Evolutionary conservation across 2,888 invertebrate genomes (phyloP), one percentile per base, ranked within the genome.

Genomic region (Romanomermis culicivorax): DNA sequence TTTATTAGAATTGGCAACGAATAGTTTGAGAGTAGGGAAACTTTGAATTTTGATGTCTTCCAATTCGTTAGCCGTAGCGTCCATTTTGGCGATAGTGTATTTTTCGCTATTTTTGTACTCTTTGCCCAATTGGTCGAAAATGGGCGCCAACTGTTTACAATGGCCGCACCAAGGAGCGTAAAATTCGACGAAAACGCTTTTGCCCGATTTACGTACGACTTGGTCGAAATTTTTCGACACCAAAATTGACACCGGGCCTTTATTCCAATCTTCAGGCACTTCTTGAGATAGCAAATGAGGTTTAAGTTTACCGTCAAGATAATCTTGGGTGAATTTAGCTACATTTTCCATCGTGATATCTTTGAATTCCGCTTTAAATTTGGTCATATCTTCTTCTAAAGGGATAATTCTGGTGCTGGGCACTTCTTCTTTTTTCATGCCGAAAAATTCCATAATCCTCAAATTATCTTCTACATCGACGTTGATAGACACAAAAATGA

Each of bases 121-220:
- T 70, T 93, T 91, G 60, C 80, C 91, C 65, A 93, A 77, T 77
- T 93, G 70, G 58, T 95, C 93, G 76, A 88, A 97, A 73, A 93
- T 91, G 29, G 97, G 97, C 55, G 78, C 85, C 66, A 97, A 77
- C 72, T 93, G 87, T 71, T 95, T 93, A 80, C 95, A 97, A 72
- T 97, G 95, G 58, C 89, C 91, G 74, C 77, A 78, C 95, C 95
- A 95, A 58, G 95, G 93, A 54, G 93, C 93, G 74, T 93, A 97
- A 77, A 97, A 99, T 76, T 97, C 95, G 60, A 99, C 93, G 56
- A 99, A 78, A 52, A 95, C 97, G 67, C 81, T 80, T 77, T 93
- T 95, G 62, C 73, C 76, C 64, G 78, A 77, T 71, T 95, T 83
- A 61, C 83, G 78, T 52, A 80, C 97, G 62, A 99, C 83, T 62